Percentiles rank a stretch among this genome's conserved stretches.
phyloP scores from a whole-genome alignment of 2,888 invertebrate species.

The Onthophagus sagittarius region DNA sequence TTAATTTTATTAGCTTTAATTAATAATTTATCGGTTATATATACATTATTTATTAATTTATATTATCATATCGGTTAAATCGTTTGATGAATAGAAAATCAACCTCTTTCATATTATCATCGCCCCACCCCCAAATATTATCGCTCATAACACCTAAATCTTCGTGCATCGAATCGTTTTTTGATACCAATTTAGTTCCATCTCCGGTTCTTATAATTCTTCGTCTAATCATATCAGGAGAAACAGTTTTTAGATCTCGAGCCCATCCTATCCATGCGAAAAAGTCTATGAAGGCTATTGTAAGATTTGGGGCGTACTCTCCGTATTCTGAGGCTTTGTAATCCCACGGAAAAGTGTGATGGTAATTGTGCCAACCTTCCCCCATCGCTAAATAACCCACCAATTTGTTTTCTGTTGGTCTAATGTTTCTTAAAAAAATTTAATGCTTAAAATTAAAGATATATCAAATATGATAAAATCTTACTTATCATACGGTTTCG shows the following conservation, averaged over 20 bases:
- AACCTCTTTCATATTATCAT: conserved; percentile 67
- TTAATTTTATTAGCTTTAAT: no score
- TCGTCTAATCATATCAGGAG: conserved; percentile 54
- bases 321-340: conserved; percentile 55
- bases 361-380: conserved; percentile 83
- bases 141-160: conserved; percentile 35
- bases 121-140: conserved; percentile 79
- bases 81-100: conserved; percentile 47
- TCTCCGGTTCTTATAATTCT: conserved; percentile 59
- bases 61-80: conserved; percentile 31
- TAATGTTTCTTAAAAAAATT: conserved; percentile 57
- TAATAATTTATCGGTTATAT: no score
- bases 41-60: no score
- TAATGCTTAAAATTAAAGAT: not conserved
- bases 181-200: conserved; percentile 49
- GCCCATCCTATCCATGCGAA: conserved; percentile 80
- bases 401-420: conserved; percentile 66
- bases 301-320: conserved; percentile 59
- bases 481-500: conserved; percentile 84
- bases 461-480: conserved; percentile 25
- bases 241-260: conserved; percentile 67
- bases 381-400: conserved; percentile 75
- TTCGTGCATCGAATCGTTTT: conserved; percentile 40
- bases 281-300: conserved; percentile 75
- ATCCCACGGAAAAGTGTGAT: conserved; percentile 67